Evolutionary conservation across 2,113 vertebrate species (phyloP).

Genomic region (Silurus asotus): DNA sequence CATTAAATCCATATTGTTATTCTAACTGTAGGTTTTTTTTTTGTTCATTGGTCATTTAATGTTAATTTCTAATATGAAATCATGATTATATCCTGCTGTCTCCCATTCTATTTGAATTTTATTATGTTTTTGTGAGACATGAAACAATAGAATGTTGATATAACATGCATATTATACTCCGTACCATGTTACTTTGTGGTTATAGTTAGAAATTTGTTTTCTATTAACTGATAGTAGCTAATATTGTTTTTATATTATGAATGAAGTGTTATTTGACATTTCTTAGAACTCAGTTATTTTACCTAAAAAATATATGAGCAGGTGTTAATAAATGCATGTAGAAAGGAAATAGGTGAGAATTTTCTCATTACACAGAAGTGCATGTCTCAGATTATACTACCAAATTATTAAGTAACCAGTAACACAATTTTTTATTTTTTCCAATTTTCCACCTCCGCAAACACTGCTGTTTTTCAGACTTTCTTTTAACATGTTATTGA

Average conservation of each 20-base stretch:
- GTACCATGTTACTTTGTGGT: conserved; percentile 1
- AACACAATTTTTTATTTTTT: neutral
- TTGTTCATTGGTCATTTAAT: neutral
- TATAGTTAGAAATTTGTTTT: neutral
- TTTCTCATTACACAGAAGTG: neutral
- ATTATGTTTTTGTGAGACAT: neutral
- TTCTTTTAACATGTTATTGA: neutral
- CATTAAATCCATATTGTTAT: neutral
- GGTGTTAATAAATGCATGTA: neutral
- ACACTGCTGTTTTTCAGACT: neutral
- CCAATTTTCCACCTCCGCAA: neutral
- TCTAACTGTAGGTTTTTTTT: neutral
- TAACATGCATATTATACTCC: neutral
- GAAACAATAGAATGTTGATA: neutral
- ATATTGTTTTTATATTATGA: neutral
- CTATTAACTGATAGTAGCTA: no score
- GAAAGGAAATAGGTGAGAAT: neutral
- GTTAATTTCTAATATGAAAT: neutral
- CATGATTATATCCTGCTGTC: neutral
- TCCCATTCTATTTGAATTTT: neutral
- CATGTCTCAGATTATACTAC: neutral
- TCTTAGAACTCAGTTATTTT: neutral
- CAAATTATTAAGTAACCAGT: neutral
- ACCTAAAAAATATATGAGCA: neutral
- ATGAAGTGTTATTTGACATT: neutral